Evolutionary conservation across 2,888 invertebrate genomes (phyloP).

Genomic region (Drosophila acutilabella): DNA sequence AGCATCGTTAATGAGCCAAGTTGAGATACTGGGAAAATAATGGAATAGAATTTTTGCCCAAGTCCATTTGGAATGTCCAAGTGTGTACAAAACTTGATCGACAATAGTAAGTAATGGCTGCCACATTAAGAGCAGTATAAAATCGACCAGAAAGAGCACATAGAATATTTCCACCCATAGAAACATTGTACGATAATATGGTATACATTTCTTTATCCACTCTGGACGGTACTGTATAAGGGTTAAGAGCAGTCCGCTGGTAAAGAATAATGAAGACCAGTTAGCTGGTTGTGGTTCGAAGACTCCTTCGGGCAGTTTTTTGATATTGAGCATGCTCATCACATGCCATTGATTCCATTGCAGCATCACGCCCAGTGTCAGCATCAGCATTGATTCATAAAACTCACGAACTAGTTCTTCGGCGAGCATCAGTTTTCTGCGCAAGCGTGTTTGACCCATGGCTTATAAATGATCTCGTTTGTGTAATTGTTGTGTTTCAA

Average conservation of each 20-base stretch:
- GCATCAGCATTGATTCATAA: conserved; percentile 50
- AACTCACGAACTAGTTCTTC: conserved; percentile 36
- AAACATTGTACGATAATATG: conserved; percentile 20
- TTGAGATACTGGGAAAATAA: conserved; percentile 28
- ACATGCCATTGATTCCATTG: conserved; percentile 58
- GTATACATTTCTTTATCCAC: conserved; percentile 13
- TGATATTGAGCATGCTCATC: conserved; percentile 10
- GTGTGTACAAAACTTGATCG: conserved; percentile 21
- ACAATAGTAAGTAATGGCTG: conserved; percentile 41
- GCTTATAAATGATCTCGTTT: not conserved
- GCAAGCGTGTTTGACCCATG: conserved; percentile 23
- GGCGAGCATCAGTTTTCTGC: conserved; percentile 13
- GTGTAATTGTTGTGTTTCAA: not conserved
- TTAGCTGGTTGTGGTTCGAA: conserved; percentile 8
- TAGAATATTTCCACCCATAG: conserved; percentile 36
- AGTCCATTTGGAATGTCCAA: conserved; percentile 22
- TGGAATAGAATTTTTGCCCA: conserved; percentile 25
- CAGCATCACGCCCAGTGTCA: conserved; percentile 35
- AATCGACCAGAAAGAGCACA: conserved; percentile 48
- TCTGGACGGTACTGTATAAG: conserved; percentile 38
- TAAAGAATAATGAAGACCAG: conserved; percentile 40
- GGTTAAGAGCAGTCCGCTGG: conserved; percentile 37
- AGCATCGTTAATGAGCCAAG: conserved; percentile 48
- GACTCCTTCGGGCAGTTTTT: conserved; percentile 19
- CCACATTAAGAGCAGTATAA: conserved; percentile 45